phyloP scores from a whole-genome alignment of 2,888 invertebrate species.

The Trissolcus japonicus region DNA sequence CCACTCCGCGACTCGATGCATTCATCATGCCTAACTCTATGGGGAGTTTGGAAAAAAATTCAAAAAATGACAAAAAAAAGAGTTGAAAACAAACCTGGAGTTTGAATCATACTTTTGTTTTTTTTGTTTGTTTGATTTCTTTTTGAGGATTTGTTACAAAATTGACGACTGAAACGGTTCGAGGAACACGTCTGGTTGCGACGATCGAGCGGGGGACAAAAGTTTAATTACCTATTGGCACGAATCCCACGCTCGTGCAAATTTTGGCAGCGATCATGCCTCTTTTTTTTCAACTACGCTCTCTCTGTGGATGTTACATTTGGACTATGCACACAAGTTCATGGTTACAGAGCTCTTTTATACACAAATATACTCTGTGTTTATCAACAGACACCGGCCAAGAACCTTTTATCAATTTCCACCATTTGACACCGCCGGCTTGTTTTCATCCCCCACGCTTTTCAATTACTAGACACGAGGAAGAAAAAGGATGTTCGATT shows the following conservation, averaged over 20 bases:
- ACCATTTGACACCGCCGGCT: too few species aligned
- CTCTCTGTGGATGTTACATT: slow-evolving; percentile 24
- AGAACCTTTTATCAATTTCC: slow-evolving; percentile 11
- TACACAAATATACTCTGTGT: slow-evolving; percentile 36
- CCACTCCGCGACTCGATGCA: slow-evolving; percentile 8
- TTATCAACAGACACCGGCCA: slow-evolving; percentile 39
- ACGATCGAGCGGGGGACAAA: slow-evolving; percentile 23
- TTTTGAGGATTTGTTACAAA: background rate
- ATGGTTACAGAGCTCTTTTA: slow-evolving; percentile 32
- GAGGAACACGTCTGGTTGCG: background rate
- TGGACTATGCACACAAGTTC: slow-evolving; percentile 40
- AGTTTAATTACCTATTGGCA: slow-evolving; percentile 54
- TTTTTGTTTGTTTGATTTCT: too few species aligned
- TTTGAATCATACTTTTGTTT: background rate
- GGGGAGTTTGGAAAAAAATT: slow-evolving; percentile 24
- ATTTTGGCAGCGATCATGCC: slow-evolving; percentile 41
- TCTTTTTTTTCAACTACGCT: slow-evolving; percentile 40
- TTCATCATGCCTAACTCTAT: slow-evolving; percentile 40
- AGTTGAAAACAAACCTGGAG: slow-evolving; percentile 27
- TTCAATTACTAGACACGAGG: too few species aligned
- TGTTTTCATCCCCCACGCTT: too few species aligned
- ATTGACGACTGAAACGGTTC: background rate
- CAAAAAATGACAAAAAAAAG: slow-evolving; percentile 9
- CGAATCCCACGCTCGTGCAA: slow-evolving; percentile 40
- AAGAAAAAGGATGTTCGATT: too few species aligned